Evolutionary conservation across 1,140 invertebrate species (phyloP).

Genomic region (Saccostrea cuccullata): DNA sequence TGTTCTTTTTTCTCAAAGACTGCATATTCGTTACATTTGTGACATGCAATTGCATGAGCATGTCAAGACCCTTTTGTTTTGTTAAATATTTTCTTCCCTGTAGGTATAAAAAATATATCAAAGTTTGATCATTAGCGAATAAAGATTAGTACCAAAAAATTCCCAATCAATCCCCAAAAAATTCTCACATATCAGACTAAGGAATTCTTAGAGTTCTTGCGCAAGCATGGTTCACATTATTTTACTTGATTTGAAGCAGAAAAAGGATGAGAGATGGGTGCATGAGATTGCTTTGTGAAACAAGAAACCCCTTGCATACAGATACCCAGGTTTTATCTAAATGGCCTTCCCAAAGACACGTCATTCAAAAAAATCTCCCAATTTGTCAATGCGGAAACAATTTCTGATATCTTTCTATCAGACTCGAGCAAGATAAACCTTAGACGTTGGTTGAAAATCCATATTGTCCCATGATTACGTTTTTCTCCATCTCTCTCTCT

Average conservation of each 20-base stretch:
- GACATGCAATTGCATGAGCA: background rate
- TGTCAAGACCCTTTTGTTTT: no score
- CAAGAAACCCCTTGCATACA: constrained; percentile 50
- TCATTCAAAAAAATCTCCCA: constrained; percentile 37
- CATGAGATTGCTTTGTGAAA: constrained; percentile 41
- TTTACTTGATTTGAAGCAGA: constrained; percentile 34
- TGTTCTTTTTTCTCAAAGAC: no score
- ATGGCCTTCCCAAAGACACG: constrained; percentile 26
- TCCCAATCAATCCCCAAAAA: background rate
- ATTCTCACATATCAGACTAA: background rate
- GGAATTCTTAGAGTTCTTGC: background rate
- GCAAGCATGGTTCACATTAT: background rate
- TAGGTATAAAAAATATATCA: background rate
- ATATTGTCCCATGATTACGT: constrained; percentile 20
- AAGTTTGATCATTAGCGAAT: background rate
- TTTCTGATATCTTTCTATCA: constrained; percentile 34
- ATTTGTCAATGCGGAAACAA: constrained; percentile 37
- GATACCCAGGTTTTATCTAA: constrained; percentile 43
- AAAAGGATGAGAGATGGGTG: constrained; percentile 27
- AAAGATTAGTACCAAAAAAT: background rate
- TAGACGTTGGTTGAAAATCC: constrained; percentile 5
- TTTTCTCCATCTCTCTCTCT: background rate
- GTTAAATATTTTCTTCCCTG: no score
- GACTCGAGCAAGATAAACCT: background rate
- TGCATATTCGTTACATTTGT: background rate